These are phyloP conservation scores for Plectrocnemia conspersa DNA, from an alignment of 1,140 invertebrate genomes.

Conservation along the genomic window DNA sequence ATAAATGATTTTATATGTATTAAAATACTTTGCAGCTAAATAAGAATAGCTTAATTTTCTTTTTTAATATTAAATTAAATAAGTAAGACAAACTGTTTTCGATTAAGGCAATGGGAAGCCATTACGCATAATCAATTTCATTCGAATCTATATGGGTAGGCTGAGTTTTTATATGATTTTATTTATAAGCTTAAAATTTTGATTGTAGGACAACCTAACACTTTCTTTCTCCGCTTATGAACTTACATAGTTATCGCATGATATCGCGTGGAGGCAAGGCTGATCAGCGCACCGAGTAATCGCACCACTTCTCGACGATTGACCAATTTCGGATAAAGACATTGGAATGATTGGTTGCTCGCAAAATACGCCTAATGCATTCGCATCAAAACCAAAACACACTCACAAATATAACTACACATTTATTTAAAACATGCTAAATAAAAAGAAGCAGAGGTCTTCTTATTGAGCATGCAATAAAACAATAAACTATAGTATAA, in stretches of 20 bases:
- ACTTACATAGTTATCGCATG: slow-evolving; percentile 62
- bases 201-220: background rate
- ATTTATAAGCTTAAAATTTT: background rate
- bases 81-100: no score
- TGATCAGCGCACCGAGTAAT: slow-evolving; percentile 53
- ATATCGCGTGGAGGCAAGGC: slow-evolving; percentile 55
- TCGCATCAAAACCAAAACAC: slow-evolving; percentile 40
- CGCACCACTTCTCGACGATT: slow-evolving; percentile 58
- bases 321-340: slow-evolving; percentile 45
- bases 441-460: background rate
- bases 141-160: background rate
- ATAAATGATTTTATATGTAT: no score
- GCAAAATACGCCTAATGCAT: slow-evolving; percentile 61
- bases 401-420: slow-evolving; percentile 8
- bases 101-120: background rate
- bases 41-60: no score
- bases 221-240: slow-evolving; percentile 8
- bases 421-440: slow-evolving; percentile 6
- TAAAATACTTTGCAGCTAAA: no score
- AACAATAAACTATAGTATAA: no score
- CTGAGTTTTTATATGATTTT: background rate
- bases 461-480: no score
- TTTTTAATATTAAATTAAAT: no score
- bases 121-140: background rate
- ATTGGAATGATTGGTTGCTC: slow-evolving; percentile 48